Base-by-base conservation (phyloP, 2,888 invertebrate genomes). In the Polyploca ridens region DNA sequence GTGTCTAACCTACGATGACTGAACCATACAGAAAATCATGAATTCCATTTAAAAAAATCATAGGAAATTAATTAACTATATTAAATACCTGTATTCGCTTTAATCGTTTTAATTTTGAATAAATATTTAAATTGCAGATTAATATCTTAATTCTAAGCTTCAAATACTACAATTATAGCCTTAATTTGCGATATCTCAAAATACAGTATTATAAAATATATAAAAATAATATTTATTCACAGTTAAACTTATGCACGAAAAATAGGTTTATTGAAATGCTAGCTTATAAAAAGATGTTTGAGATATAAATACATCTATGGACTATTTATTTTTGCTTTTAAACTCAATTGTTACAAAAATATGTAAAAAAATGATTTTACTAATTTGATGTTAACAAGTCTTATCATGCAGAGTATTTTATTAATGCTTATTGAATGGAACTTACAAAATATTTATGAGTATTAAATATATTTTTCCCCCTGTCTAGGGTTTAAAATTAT, bases 181-280 rank as follows among this genome's bases (percentile, higher is more conserved):
- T 61, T 19, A 41, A 61, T 14, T 41, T 41, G 41, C 38, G 41
- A 16, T 41, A 61, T 44, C 19, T 60, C 38, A 61, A 61, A 63
- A 44, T 62, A 44, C 69, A 69, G 69, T 66, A 67, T 67, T 65
- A 64, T 49, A 41, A 61, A 59, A 41, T 63, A 59, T 63, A 54
- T 62, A 58, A 63, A 44, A 46, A 61, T 65, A 63, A 63, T 65
- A 63, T 62, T 61, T 63, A 71, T 67, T 70, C 81, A 82, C 79
- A 61, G 61, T 61, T 61, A 61, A 61, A 61, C n/a, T 44, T 64
- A 60, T 33, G 41, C 59, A 64, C 63, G 49, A 7, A 10, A 38
- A 27, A 61, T 61, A 61, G 61, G 4, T 61, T 61, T 61, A 61
- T 61, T 19, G 16, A 6, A 16, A 19, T 16, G 19, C 13, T 16